Evolutionary conservation across 2,113 vertebrate species (phyloP), one percentile per base, ranked within the genome.

Genomic region (Anguilla japonica): DNA sequence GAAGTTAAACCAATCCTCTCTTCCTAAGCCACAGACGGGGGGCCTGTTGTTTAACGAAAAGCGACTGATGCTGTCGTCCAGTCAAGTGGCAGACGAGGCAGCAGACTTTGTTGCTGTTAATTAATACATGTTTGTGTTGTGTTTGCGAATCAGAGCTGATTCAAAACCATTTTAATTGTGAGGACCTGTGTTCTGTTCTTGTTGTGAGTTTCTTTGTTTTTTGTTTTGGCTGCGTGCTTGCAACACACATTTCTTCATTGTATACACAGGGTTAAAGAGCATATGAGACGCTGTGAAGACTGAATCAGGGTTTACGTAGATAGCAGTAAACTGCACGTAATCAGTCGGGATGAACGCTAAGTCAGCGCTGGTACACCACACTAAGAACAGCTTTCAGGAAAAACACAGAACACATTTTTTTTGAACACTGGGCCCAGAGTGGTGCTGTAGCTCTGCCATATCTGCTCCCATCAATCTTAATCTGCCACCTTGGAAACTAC

Each of bases 291-390:
- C 60, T 79, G 46, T 85, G 71, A 29, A 79, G 34, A 79, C 13
- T 39, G 20, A 75, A 79, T 26, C n/a, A 22, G 60, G 60, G 46
- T 80, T 85, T n/a, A 41, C 75, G n/a, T 53, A 81, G 50, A 81
- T 20, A 29, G 34, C 50, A 81, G 84, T n/a, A 41, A 79, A 18
- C n/a, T 41, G 46, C n/a, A 53, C 7, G 15, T 57, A 20, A 22
- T 26, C 50, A 40, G 11, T 57, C 11, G 39, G 41, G 18, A n/a
- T 41, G 18, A 0, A 71, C 1, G 22, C 63, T 22, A 71, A 26
- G 71, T 75, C 71, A 75, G 71, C 71, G 26, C 71, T 75, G 26
- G 34, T 29, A 34, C 71, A 75, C n/a, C 5, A 13, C n/a, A 9
- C 26, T 14, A 13, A 75, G 71, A n/a, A 26, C 6, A 13, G 7